Evolutionary conservation across 2,113 vertebrate genomes (phyloP).

Genomic region (Poicephalus meyeri): DNA sequence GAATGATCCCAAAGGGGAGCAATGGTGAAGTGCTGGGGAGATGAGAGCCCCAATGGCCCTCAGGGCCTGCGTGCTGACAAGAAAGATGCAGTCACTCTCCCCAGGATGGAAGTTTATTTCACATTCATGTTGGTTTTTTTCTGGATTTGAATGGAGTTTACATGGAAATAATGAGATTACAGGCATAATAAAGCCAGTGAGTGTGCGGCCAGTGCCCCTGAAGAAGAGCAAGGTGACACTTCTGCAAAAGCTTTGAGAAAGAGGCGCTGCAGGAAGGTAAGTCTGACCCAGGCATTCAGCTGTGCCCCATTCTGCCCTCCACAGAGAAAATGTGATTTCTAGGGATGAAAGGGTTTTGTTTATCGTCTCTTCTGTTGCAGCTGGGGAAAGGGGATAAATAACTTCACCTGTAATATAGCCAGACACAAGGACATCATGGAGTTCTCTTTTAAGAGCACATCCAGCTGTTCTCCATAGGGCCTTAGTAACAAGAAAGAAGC

Average conservation of each 20-base stretch:
- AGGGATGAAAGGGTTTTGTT: neutral
- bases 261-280: neutral
- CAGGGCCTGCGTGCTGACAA: accelerated
- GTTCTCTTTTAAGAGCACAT: neutral
- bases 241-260: neutral
- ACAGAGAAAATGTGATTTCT: neutral
- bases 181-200: neutral
- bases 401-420: neutral
- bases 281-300: accelerated
- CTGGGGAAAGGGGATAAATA: neutral
- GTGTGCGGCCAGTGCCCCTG: accelerated
- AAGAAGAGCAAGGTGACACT: accelerated
- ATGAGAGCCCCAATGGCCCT: accelerated
- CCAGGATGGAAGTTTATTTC: neutral
- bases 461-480: neutral
- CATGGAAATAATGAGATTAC: neutral
- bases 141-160: accelerated
- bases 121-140: neutral
- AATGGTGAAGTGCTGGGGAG: neutral
- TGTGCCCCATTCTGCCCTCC: accelerated
- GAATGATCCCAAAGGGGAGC: neutral
- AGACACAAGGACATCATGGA: neutral
- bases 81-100: neutral
- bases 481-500: neutral
- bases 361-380: neutral